Evolutionary conservation across 1,140 invertebrate species (phyloP), one percentile per base, ranked within the genome.

Genomic region (Halictus rubicundus): DNA sequence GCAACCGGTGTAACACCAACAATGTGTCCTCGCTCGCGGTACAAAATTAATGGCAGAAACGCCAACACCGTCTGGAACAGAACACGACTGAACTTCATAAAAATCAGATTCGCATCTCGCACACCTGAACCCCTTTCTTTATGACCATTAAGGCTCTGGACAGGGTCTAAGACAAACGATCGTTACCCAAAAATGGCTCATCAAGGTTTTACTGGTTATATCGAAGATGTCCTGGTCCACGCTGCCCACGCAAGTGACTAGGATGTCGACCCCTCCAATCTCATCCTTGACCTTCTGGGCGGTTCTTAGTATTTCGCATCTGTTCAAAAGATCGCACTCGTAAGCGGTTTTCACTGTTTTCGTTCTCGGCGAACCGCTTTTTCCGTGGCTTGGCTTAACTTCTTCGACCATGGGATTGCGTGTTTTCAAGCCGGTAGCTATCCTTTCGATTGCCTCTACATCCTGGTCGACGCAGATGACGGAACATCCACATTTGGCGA

Each of bases 111-210:
- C 52, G 6, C 19, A 6, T 19, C 6, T 54, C 7, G n/a, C 8
- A 57, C n/a, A 0, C 1, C 8, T 2, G 21, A n/a, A n/a, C 19
- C 19, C 8, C 5, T 57, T 46, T n/a, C 19, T 57, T 21, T n/a
- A 7, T 8, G 21, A n/a, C 0, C 54, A 7, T 21, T 21, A n/a
- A 2, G n/a, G n/a, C n/a, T n/a, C n/a, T n/a, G n/a, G n/a, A n/a
- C n/a, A n/a, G n/a, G n/a, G n/a, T n/a, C n/a, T n/a, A n/a, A n/a
- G 21, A n/a, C 2, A 16, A 4, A 5, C 14, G 9, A 71, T n/a
- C 14, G 5, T 65, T 57, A 93, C 92, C 92, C 91, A 92, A 60
- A 92, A 92, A 74, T 93, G 91, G 69, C 90, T 90, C 91, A 92
- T 92, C n/a, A 92, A 80, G 2, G 90, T 92, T 0, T 61, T 89